Conservation (phyloP, 1,140 invertebrate species). For the Aphaenogaster floridana region DNA sequence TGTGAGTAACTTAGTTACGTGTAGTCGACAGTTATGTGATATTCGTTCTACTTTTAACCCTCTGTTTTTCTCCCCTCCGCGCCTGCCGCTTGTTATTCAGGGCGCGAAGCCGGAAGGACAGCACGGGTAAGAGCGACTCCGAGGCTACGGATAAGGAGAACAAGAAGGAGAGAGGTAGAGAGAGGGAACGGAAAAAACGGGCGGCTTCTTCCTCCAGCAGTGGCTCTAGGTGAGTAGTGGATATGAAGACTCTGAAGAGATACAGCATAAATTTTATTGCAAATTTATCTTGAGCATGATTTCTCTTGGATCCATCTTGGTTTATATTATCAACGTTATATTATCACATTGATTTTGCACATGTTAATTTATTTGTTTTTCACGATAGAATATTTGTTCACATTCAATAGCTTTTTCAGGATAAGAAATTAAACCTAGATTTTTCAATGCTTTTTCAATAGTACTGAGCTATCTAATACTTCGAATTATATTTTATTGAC, state of each 20-base stretch:
- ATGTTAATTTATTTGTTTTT: neutral
- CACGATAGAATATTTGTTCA: neutral
- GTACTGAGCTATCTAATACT: neutral
- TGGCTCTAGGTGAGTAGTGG: slow-evolving; percentile 89
- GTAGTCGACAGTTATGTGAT: neutral
- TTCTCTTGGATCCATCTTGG: neutral
- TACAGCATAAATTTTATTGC: neutral
- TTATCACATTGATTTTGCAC: neutral
- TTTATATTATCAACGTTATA: neutral
- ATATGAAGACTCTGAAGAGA: neutral
- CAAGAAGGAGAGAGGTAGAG: slow-evolving; percentile 89
- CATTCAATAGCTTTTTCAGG: neutral
- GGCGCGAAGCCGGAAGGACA: slow-evolving; percentile 89
- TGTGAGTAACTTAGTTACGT: slow-evolving; percentile 60
- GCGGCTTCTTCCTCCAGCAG: slow-evolving; percentile 93
- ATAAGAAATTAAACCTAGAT: neutral
- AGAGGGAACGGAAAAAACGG: slow-evolving; percentile 89
- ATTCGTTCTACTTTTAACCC: neutral
- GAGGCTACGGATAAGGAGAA: slow-evolving; percentile 90
- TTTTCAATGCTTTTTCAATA: neutral
- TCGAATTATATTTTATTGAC: slow-evolving; percentile 9
- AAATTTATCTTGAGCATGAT: neutral
- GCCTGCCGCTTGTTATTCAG: slow-evolving; percentile 79
- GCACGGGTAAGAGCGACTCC: slow-evolving; percentile 87
- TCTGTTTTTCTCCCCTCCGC: neutral